These are phyloP conservation scores for Pseudocheirus occidentalis DNA, from an alignment of 2,797 vertebrate species.

Conservation along the genomic window DNA sequence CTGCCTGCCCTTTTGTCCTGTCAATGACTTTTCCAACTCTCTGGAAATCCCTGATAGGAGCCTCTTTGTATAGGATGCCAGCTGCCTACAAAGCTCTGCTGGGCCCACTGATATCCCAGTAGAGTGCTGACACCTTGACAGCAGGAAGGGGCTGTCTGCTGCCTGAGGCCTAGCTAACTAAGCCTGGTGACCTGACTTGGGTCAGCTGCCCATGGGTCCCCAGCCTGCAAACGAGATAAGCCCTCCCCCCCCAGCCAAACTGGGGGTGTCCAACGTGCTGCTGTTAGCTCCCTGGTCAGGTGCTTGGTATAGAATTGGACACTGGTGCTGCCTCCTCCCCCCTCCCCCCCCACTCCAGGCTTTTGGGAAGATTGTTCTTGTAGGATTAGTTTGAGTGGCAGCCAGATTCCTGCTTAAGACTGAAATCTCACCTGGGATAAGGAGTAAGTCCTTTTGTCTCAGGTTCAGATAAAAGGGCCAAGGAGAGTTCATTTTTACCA, in stretches of 20 bases:
- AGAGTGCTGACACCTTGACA: not conserved
- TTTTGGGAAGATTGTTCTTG: not conserved
- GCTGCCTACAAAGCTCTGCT: not conserved
- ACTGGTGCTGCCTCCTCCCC: too few species aligned
- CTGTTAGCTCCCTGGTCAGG: not conserved
- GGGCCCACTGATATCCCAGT: not conserved
- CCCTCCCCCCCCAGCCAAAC: not conserved
- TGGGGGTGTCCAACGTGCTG: not conserved
- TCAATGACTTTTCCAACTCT: not conserved
- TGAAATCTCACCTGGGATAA: not conserved
- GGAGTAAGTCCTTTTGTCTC: not conserved
- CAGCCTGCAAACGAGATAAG: not conserved
- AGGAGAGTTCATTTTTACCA: not conserved
- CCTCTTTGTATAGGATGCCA: not conserved
- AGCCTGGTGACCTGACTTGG: not conserved
- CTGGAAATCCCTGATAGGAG: not conserved
- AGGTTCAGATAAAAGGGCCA: not conserved
- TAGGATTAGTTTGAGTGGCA: not conserved
- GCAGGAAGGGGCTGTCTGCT: not conserved
- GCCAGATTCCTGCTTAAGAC: not conserved
- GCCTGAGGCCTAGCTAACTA: not conserved
- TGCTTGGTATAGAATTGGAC: rapidly evolving
- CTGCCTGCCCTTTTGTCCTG: not conserved
- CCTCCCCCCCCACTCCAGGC: not conserved
- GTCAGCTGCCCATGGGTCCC: not conserved